These are phyloP conservation scores for Ectropis crepuscularia DNA, from an alignment of 2,888 invertebrate species.

Conservation along the genomic window DNA sequence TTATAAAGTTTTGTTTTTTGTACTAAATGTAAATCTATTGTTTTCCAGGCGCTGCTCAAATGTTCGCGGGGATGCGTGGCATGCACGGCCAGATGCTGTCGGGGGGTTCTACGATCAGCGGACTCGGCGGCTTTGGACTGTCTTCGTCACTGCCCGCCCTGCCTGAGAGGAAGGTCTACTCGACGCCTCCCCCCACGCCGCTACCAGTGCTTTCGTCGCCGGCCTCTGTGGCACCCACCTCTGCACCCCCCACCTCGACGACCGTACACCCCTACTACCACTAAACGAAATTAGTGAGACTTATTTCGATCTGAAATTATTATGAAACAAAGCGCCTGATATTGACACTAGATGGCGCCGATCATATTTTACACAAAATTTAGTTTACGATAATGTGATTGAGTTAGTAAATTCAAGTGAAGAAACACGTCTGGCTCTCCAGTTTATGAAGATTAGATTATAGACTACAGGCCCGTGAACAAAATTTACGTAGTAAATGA, in stretches of 20 bases:
- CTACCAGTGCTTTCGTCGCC: slow-evolving; percentile 80
- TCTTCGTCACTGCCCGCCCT: slow-evolving; percentile 71
- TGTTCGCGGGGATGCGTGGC: slow-evolving; percentile 75
- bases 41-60: slow-evolving; percentile 64
- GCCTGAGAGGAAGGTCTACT: slow-evolving; percentile 85
- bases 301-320: background rate
- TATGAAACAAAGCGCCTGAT: no score
- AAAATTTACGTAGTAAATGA: no score
- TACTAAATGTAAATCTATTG: background rate
- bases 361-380: no score
- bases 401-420: no score
- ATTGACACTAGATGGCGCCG: no score
- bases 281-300: slow-evolving; percentile 6
- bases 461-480: no score
- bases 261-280: slow-evolving; percentile 70
- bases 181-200: slow-evolving; percentile 83
- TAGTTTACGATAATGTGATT: no score
- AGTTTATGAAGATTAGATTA: no score
- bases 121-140: slow-evolving; percentile 69
- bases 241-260: slow-evolving; percentile 73
- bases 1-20: no score
- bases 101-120: slow-evolving; percentile 63
- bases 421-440: no score
- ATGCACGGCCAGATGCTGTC: slow-evolving; percentile 77
- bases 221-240: slow-evolving; percentile 62